Base-by-base conservation (phyloP, 2,113 vertebrate genomes). In the Calidris pygmaea region DNA sequence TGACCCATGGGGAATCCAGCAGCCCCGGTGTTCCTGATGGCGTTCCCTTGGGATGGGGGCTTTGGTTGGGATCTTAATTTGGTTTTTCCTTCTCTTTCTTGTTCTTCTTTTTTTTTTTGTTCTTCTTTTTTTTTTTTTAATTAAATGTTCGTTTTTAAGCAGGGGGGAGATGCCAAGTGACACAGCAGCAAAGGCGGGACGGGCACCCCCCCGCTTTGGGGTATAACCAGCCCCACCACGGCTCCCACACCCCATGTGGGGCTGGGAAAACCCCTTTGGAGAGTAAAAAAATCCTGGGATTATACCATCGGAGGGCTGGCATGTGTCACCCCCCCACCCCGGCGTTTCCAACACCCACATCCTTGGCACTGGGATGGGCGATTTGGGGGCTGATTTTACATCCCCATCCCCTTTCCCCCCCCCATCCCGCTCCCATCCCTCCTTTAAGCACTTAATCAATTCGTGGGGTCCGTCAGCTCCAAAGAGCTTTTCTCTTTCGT, bases 1-100 rank as follows among this genome's bases (percentile, higher is more conserved):
- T 12, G 3, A 20, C 41, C 63, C 52, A 20, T 9, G 5, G 75
- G 88, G 52, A 79, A 65, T 77, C 77, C 67, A 85, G 76, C 81
- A 50, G 77, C 58, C 67, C 76, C 2, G 1, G 30, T 71, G 39
- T 63, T 75, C 59, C 91, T 27, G 14, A 53, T 48, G 80, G 94
- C 29, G 65, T 92, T 89, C 91, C 89, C 41, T 86, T 59, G 90
- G 87, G 87, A 79, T 10, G 10, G 94, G 79, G 80, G 68, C 68
- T 91, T 93, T 12, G 15, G 75, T 91, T 94, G 90, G 92, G 92
- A 73, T 95, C 87, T 96, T 96, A 78, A 91, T 91, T 94, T 94
- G 37, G 6, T 3, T 76, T 86, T 91, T 81, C 27, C 15, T 82
- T 66, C 52, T 88, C n/a, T 87, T 72, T 78, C 63, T 26, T 62